Conservation (phyloP, 2,797 vertebrate species). For the Danionella dracula region DNA sequence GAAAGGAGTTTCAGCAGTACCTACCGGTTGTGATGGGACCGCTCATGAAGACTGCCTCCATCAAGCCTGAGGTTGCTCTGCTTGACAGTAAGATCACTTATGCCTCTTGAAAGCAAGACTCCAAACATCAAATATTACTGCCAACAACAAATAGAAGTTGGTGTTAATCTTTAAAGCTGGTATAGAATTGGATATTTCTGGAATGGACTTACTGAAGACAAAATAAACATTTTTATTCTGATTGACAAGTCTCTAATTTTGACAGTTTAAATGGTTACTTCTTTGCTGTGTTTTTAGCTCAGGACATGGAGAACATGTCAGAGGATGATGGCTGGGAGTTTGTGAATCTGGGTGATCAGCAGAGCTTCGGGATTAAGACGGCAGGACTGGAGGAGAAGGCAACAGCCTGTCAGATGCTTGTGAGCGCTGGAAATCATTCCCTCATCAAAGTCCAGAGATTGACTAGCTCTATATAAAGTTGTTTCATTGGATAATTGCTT, state of each 20-base stretch:
- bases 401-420: conserved; percentile 98
- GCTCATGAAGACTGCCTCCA: conserved; percentile 97
- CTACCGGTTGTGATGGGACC: conserved; percentile 98
- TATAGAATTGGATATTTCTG: too few species aligned
- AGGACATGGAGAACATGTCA: conserved; percentile 98
- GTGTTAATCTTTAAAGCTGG: too few species aligned
- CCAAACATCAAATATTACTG: too few species aligned
- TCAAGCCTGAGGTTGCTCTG: conserved; percentile 97
- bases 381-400: conserved; percentile 98
- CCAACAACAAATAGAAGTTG: too few species aligned
- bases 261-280: too few species aligned
- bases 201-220: too few species aligned
- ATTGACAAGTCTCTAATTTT: too few species aligned
- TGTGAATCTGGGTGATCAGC: conserved; percentile 96
- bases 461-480: background rate
- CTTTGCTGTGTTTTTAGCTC: too few species aligned
- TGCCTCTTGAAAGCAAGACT: too few species aligned
- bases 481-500: too few species aligned
- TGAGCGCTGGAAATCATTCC: conserved; percentile 58
- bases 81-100: conserved; percentile 84
- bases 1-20: conserved; percentile 98
- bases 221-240: too few species aligned
- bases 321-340: conserved; percentile 99
- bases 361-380: conserved; percentile 98
- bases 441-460: too few species aligned